Evolutionary conservation across 2,888 invertebrate species (phyloP), one percentile per base, ranked within the genome.

Genomic region (Chrysolina americana): DNA sequence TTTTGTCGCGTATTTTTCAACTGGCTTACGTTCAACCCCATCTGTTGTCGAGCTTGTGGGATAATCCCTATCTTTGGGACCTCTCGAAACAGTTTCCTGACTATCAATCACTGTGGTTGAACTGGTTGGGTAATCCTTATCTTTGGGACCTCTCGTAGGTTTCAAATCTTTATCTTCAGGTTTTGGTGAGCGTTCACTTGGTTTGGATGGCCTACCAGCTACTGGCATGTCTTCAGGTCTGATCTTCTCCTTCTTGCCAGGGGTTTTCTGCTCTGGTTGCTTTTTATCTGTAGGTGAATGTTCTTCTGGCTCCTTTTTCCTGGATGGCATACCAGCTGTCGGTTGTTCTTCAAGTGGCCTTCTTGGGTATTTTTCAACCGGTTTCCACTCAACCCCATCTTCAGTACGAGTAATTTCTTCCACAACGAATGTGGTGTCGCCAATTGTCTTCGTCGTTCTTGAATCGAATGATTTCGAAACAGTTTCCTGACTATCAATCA

Each of bases 371-470:
- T 70, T 19, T 2, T 48, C 44, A 41, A 56, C 59, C 15, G 71
- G 66, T 13, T 56, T 63, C 10, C 21, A 21, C 17, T 17, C 17
- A 50, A 47, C 48, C 11, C 48, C 66, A 66, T 47, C 23, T 44
- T 28, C 77, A 0, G 79, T 81, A 41, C 80, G 83, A 71, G 79
- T 77, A 28, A 75, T 82, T 66, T 80, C 70, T 23, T 79, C 79
- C 68, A 83, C 78, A 62, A 83, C 68, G 69, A 83, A 81, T 36
- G 82, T 80, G 81, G 84, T 81, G 1, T 77, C 81, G 71, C 85
- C 83, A 75, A 78, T 84, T 9, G 79, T 75, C 15, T 80, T 68
- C 41, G 80, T 82, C 8, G 82, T 84, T 78, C 83, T 84, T 0
- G 80, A 78, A 76, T 84, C 84, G 5, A 76, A 76, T 9, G 77